Conservation (phyloP, 2,113 vertebrate species). For the Fregata magnificens region DNA sequence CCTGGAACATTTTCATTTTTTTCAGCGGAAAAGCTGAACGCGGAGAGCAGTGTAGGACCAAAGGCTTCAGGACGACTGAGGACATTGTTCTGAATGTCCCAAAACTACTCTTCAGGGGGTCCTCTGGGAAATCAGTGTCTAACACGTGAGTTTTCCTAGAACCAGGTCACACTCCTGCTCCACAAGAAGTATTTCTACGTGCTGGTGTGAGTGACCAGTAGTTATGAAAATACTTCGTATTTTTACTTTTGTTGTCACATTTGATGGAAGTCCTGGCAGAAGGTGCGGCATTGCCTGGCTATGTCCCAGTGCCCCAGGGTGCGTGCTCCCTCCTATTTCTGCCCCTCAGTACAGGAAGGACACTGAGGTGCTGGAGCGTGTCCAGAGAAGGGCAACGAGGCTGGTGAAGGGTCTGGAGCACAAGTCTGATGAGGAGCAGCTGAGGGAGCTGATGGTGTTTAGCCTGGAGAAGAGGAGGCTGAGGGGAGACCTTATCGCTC, state of each 20-base stretch:
- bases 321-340: neutral
- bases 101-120: neutral
- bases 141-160: neutral
- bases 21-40: accelerated
- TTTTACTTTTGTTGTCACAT: neutral
- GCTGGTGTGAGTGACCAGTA: neutral
- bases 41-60: neutral
- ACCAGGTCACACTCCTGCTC: neutral
- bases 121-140: neutral
- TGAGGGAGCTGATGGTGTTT: no score
- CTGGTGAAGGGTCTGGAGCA: no score
- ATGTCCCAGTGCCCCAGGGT: neutral
- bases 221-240: neutral
- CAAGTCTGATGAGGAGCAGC: no score
- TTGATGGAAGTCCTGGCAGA: neutral
- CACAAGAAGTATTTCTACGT: neutral
- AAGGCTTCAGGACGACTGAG: neutral
- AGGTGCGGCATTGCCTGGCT: neutral
- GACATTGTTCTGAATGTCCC: neutral
- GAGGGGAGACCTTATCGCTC: no score
- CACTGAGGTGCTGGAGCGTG: no score
- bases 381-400: no score
- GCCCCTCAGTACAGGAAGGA: no score
- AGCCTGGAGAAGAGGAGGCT: no score
- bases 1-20: neutral